Percentiles rank a stretch among this genome's conserved stretches.
phyloP scores from a whole-genome alignment of 2,113 vertebrate species.

The Saccopteryx leptura region DNA sequence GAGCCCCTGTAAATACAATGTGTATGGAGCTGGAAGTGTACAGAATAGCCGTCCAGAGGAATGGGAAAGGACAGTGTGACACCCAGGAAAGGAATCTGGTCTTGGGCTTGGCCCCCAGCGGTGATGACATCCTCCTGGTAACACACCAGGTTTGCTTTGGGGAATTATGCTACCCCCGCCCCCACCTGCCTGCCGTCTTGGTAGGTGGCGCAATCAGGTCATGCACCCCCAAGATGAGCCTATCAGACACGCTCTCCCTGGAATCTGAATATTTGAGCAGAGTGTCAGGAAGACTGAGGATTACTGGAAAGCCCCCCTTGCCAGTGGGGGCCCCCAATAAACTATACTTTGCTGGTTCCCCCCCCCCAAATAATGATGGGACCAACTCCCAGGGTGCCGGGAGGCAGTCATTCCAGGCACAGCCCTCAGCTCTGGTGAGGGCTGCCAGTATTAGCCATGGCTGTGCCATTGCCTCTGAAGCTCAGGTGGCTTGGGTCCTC shows the following conservation, averaged over 20 bases:
- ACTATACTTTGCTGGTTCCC: not conserved
- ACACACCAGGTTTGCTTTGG: not conserved
- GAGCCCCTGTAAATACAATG: fast-evolving
- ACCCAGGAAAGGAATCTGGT: not conserved
- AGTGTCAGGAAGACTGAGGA: not conserved
- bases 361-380: not conserved
- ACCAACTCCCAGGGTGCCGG: not conserved
- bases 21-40: fast-evolving
- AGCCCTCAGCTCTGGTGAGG: not conserved
- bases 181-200: fast-evolving
- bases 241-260: not conserved
- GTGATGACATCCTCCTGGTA: not conserved
- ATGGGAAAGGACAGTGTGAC: not conserved
- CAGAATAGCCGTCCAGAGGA: not conserved
- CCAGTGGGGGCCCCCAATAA: not conserved
- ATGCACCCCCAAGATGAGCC: not conserved
- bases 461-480: fast-evolving
- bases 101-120: not conserved
- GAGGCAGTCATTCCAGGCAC: fast-evolving
- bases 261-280: not conserved
- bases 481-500: not conserved
- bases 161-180: fast-evolving
- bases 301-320: not conserved
- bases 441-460: fast-evolving
- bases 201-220: no score